A percentile compares a stretch with the other conserved stretches of the same genome.
Evolutionary conservation across 2,888 invertebrate species (phyloP).

Genomic region (Trichopria drosophilae): DNA sequence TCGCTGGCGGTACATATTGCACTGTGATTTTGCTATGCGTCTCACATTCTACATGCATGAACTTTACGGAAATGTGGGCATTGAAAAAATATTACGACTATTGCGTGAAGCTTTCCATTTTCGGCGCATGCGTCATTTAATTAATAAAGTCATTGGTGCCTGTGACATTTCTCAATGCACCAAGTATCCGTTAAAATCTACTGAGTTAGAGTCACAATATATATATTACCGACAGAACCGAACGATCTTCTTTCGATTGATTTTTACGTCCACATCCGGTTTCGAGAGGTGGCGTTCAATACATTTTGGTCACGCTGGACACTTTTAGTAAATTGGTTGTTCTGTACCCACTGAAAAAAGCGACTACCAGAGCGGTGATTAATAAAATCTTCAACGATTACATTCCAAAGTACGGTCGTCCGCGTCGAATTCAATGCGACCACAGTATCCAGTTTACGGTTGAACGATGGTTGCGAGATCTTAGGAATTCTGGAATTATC

Average conservation of each 20-base stretch:
- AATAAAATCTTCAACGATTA: too few species aligned
- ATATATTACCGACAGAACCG: neutral
- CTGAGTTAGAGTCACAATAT: neutral
- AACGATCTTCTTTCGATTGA: neutral
- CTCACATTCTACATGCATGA: too few species aligned
- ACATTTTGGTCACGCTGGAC: neutral
- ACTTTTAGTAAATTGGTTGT: neutral
- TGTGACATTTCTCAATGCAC: neutral
- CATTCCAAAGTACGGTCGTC: slow-evolving; percentile 1
- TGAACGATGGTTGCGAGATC: neutral
- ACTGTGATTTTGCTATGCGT: too few species aligned
- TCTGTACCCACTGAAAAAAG: neutral
- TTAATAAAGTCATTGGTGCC: neutral
- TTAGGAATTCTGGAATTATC: neutral
- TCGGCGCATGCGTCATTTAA: neutral
- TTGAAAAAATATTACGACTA: neutral
- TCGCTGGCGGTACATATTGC: too few species aligned
- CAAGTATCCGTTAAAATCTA: neutral
- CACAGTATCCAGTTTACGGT: slow-evolving; percentile 11
- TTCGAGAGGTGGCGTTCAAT: neutral
- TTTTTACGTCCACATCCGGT: neutral
- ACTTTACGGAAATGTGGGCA: neutral
- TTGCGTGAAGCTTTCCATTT: neutral
- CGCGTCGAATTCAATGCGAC: slow-evolving; percentile 1
- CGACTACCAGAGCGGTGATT: neutral